Conservation (phyloP, 2,113 vertebrate genomes). For the Ardeotis arabs region DNA sequence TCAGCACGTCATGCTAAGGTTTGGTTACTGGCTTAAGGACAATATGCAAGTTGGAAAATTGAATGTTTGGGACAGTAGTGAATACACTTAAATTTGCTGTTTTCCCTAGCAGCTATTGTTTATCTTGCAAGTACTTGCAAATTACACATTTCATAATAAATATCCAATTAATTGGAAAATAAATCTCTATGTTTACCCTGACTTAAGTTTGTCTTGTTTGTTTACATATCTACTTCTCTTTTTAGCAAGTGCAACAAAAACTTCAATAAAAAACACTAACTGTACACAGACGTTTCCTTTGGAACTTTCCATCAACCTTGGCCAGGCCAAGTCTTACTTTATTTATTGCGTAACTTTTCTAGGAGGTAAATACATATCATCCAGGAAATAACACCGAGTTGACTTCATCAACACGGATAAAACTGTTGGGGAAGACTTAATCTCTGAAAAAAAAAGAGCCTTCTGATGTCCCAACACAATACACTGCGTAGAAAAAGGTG, state of each 20-base stretch:
- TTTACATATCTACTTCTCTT: slow-evolving; percentile 43
- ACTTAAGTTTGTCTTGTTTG: slow-evolving; percentile 4
- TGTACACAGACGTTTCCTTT: background rate
- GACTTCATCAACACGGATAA: background rate
- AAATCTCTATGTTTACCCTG: slow-evolving; percentile 51
- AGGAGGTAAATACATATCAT: background rate
- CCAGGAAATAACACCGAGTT: slow-evolving; percentile 27
- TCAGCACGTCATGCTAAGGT: background rate
- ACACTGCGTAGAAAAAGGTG: background rate
- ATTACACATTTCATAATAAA: slow-evolving; percentile 13
- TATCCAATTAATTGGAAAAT: slow-evolving; percentile 38
- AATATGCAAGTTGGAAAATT: background rate
- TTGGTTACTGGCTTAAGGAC: background rate
- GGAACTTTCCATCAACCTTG: slow-evolving; percentile 23
- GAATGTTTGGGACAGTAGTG: background rate
- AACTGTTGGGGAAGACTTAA: background rate
- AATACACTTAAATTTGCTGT: background rate
- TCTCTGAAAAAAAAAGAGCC: background rate
- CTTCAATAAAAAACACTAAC: slow-evolving; percentile 34
- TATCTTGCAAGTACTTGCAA: background rate
- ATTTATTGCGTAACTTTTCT: slow-evolving; percentile 28
- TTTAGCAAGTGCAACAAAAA: slow-evolving; percentile 56
- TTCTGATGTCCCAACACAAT: background rate
- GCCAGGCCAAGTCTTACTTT: slow-evolving; percentile 7
- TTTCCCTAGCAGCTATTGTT: background rate